These are phyloP conservation scores for Mirza zaza DNA, from an alignment of 2,113 vertebrate species.

Conservation along the genomic window DNA sequence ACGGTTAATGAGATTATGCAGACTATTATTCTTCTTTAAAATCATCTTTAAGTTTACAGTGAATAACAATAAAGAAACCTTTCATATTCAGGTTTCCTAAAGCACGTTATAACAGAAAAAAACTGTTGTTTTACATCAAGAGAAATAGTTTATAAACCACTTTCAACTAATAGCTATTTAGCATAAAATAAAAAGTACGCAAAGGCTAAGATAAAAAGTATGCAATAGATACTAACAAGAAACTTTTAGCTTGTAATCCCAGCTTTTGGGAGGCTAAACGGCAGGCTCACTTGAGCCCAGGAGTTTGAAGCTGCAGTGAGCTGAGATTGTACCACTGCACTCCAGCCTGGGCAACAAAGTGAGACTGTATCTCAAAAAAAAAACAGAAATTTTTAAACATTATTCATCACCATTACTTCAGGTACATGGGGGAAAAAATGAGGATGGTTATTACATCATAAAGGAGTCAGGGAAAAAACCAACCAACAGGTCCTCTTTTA, in stretches of 20 bases:
- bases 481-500: background rate
- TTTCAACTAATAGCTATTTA: background rate
- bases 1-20: background rate
- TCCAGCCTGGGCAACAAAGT: too few relatives aligned
- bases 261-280: too few relatives aligned
- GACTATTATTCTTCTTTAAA: background rate
- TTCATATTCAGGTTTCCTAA: background rate
- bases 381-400: background rate
- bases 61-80: background rate
- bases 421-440: background rate
- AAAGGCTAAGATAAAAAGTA: background rate
- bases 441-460: background rate
- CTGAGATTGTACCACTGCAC: too few relatives aligned
- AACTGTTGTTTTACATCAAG: background rate
- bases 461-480: background rate
- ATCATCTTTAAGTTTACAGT: background rate
- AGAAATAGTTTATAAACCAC: background rate
- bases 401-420: background rate
- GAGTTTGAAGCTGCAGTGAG: too few relatives aligned
- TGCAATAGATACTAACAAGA: background rate
- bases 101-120: background rate
- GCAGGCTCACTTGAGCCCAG: too few relatives aligned
- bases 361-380: too few relatives aligned
- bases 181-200: background rate
- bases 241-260: too few relatives aligned